phyloP scores from a whole-genome alignment of 2,113 vertebrate genomes.

The Anseranas semipalmata region DNA sequence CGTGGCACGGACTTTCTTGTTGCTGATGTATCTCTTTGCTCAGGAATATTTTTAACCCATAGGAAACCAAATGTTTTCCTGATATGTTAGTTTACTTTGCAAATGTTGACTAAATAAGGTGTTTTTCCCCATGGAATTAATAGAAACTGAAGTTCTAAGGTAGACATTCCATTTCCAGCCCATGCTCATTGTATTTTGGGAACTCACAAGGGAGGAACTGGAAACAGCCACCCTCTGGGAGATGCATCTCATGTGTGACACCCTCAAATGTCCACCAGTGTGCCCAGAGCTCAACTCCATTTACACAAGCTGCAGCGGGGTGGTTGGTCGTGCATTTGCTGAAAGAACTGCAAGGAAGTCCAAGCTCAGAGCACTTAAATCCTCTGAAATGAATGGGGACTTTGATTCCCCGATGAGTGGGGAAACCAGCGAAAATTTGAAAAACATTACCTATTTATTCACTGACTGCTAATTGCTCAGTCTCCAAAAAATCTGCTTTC shows the following conservation, averaged over 20 bases:
- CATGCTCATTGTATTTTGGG: neutral
- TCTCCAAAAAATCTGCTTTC: neutral
- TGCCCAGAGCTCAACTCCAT: neutral
- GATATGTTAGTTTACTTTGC: neutral
- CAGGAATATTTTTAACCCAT: neutral
- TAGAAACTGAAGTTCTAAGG: neutral
- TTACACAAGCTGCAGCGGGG: neutral
- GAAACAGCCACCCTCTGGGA: fast-evolving
- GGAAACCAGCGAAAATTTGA: neutral
- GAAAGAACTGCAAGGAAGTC: neutral
- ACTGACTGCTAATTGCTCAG: neutral
- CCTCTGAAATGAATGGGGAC: neutral
- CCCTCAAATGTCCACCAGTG: fast-evolving
- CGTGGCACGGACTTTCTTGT: neutral
- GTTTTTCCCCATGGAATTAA: neutral
- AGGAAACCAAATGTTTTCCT: neutral
- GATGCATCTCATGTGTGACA: neutral
- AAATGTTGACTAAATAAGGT: neutral
- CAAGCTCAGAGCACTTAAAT: neutral
- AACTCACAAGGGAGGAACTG: neutral
- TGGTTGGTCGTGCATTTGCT: neutral
- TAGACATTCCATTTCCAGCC: neutral
- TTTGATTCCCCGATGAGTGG: too few species aligned
- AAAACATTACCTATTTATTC: neutral
- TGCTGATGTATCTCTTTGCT: neutral